A percentile compares a stretch with the other conserved stretches of the same genome.
Evolutionary conservation across 2,113 vertebrate genomes (phyloP).

Genomic region (Procavia capensis): DNA sequence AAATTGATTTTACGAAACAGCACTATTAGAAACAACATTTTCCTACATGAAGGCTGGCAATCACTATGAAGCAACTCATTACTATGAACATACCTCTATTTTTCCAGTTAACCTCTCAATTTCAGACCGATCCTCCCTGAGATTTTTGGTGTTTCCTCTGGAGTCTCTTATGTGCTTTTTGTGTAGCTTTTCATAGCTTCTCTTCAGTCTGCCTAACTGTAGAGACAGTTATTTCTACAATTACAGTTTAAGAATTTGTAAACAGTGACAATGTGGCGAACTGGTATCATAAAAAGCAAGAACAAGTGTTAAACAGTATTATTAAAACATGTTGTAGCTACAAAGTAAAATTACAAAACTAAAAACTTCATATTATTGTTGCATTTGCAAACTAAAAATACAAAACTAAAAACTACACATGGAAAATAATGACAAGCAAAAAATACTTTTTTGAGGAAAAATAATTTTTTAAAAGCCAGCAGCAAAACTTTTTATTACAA

Average conservation of each 20-base stretch:
- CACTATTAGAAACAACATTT: constrained; percentile 31
- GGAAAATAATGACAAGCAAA: constrained; percentile 36
- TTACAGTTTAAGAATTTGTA: constrained; percentile 69
- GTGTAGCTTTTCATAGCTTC: constrained; percentile 96
- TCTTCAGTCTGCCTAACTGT: constrained; percentile 93
- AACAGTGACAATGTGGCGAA: constrained; percentile 28
- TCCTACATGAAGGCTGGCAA: constrained; percentile 1
- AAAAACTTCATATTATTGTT: not conserved
- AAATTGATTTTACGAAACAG: constrained; percentile 11
- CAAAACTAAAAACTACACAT: not conserved
- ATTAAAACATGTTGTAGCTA: not conserved
- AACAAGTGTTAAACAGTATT: not conserved
- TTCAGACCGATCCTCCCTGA: constrained; percentile 88
- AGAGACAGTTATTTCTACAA: constrained; percentile 72
- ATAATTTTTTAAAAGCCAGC: constrained; percentile 5
- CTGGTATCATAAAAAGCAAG: constrained; percentile 34
- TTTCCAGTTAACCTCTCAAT: constrained; percentile 88
- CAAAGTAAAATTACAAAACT: constrained; percentile 56
- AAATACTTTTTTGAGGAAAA: not conserved
- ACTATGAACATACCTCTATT: constrained; percentile 88
- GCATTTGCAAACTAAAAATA: constrained; percentile 54
- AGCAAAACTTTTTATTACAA: constrained; percentile 36
- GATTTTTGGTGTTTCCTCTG: constrained; percentile 84
- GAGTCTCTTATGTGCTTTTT: constrained; percentile 90
- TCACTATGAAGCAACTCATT: not conserved